These are phyloP conservation scores for Procavia capensis DNA, from an alignment of 2,113 vertebrate species.

Conservation along the genomic window DNA sequence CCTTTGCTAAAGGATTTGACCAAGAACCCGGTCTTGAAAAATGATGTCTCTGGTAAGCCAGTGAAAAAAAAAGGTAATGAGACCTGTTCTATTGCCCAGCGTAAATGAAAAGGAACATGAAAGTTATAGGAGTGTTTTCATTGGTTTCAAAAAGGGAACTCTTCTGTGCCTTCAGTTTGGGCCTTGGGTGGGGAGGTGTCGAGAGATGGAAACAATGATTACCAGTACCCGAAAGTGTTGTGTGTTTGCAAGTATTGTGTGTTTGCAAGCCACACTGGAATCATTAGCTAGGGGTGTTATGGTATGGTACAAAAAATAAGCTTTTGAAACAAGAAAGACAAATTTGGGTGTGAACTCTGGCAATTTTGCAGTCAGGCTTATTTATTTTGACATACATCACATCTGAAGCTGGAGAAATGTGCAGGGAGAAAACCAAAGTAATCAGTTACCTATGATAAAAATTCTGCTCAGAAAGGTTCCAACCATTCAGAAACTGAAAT, in stretches of 20 bases:
- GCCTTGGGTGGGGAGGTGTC: neutral
- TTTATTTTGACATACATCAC: neutral
- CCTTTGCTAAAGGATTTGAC: slow-evolving; percentile 72
- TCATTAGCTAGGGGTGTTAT: neutral
- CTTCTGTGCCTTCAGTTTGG: neutral
- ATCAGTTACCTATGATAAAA: neutral
- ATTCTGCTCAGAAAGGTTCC: neutral
- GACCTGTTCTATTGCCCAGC: neutral
- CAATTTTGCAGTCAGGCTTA: slow-evolving; percentile 1
- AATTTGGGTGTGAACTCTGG: neutral
- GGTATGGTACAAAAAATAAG: neutral
- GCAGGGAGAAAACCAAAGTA: slow-evolving; percentile 34
- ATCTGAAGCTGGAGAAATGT: slow-evolving; percentile 37
- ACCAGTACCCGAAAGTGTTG: neutral
- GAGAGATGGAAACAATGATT: neutral
- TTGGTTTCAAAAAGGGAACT: slow-evolving; percentile 35
- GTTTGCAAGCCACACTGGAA: slow-evolving; percentile 13
- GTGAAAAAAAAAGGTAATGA: slow-evolving; percentile 75
- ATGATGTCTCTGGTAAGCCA: slow-evolving; percentile 78
- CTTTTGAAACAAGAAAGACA: slow-evolving; percentile 4
- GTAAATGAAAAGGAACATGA: slow-evolving; percentile 46
- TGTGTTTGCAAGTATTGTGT: neutral
- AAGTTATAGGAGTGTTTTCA: slow-evolving; percentile 26
- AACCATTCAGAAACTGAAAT: slow-evolving; percentile 23
- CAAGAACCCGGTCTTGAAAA: slow-evolving; percentile 75